Conservation (phyloP, 2,797 vertebrate genomes). For the Galagoides demidoff region DNA sequence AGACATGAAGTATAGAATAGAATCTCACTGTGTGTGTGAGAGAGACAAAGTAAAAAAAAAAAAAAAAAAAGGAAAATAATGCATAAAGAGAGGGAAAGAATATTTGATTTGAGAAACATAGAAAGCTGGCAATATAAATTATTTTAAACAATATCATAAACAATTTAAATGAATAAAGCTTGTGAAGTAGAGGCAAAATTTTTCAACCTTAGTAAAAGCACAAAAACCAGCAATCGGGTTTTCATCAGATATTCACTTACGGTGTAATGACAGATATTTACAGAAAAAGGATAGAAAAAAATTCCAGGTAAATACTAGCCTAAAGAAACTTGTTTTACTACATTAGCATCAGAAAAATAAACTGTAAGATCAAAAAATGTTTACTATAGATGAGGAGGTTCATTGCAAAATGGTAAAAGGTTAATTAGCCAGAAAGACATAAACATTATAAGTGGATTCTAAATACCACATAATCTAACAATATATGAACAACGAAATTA, state of each 20-base stretch:
- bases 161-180: not conserved
- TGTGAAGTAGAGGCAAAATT: not conserved
- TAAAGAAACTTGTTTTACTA: not conserved
- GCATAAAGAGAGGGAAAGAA: not conserved
- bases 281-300: not conserved
- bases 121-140: constrained; percentile 6
- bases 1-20: not conserved
- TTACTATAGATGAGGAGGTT: not conserved
- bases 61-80: not conserved
- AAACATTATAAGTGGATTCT: not conserved
- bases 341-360: constrained; percentile 4
- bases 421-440: not conserved
- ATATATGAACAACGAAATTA: not conserved
- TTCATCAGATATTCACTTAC: not conserved
- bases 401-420: not conserved
- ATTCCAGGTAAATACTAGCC: not conserved
- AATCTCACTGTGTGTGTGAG: not conserved
- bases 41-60: not conserved
- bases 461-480: not conserved
- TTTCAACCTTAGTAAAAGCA: not conserved
- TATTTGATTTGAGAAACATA: not conserved
- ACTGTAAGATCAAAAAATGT: not conserved
- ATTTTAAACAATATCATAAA: not conserved
- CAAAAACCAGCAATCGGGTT: not conserved
- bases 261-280: not conserved